Evolutionary conservation across 2,888 invertebrate species (phyloP), one percentile per base, ranked within the genome.

Genomic region (Bombylius major): DNA sequence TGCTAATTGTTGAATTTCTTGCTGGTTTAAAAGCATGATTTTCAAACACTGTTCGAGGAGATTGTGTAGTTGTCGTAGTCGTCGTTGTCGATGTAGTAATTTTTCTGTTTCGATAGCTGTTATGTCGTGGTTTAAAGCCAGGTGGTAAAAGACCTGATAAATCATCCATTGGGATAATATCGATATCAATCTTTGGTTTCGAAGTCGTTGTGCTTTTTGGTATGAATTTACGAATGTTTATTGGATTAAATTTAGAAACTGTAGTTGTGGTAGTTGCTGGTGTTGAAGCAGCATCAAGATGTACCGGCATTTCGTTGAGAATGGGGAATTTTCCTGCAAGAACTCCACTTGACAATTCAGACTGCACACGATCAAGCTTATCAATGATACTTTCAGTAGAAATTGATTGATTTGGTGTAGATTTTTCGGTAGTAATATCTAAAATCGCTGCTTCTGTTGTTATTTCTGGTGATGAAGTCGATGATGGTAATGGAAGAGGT

Each of bases 301-400:
- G 44, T 13, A 58, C 59, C 14, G 58, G 81, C 67, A 86, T 84
- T 70, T 85, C 84, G 53, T 81, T 82, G 39, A 82, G 79, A 52
- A 82, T 82, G 58, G 85, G 79, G 62, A 87, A 82, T 53, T 84
- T 84, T 52, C 86, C 86, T 5, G 83, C 82, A 33, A 90, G 73
- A 51, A 90, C 80, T 54, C 85, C 86, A 65, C 86, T 87, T 0
- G 88, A 89, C 34, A 91, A 71, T 68, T 89, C 89, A 0, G 90
- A 90, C 65, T 90, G 90, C 12, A 89, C 88, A 54, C 87, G 79
- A 68, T 91, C 90, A 61, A 91, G 75, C 70, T 90, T 90, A 65
- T 91, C 91, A 61, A 87, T 89, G 50, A 90, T 85, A 66, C 89
- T 90, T 75, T 89, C 89, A 4, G 89, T 89, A 0, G 89, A 88